Evolutionary conservation across 2,888 invertebrate species (phyloP).

Genomic region (Dusona sp.): DNA sequence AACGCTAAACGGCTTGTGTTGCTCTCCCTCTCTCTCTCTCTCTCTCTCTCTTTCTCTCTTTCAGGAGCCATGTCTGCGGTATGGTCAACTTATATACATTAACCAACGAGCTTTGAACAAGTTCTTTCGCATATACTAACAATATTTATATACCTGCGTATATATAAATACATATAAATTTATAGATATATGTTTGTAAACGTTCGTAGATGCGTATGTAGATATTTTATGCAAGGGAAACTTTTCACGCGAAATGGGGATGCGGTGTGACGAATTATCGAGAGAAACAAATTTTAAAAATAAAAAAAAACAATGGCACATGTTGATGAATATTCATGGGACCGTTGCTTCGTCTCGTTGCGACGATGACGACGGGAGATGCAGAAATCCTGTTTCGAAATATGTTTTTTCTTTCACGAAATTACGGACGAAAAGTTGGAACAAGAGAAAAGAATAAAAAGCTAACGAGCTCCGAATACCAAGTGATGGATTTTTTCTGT

Average conservation of each 20-base stretch:
- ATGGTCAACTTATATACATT: conserved; percentile 33
- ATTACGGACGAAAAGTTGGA: not conserved
- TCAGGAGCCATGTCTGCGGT: conserved; percentile 8
- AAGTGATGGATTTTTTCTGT: not conserved
- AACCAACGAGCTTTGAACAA: conserved; percentile 50
- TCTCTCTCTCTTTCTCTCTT: conserved; percentile 21
- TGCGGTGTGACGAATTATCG: conserved; percentile 64
- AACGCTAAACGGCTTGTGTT: conserved; percentile 71
- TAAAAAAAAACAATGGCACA: conserved; percentile 1
- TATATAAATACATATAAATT: not conserved
- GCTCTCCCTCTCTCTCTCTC: conserved; percentile 21
- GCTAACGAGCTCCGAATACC: conserved; percentile 24
- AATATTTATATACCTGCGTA: not conserved
- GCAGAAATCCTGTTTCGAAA: conserved; percentile 31
- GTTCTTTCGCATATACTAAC: conserved; percentile 3
- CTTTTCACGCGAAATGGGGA: conserved; percentile 52
- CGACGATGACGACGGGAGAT: not conserved
- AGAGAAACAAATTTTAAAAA: conserved; percentile 19
- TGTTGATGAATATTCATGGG: conserved; percentile 60
- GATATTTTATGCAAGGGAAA: conserved; percentile 43
- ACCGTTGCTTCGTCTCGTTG: conserved; percentile 9
- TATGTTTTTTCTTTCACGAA: conserved; percentile 17
- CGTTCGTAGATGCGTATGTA: not conserved
- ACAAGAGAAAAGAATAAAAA: conserved; percentile 8
- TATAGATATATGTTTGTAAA: not conserved